Percentiles rank a stretch among this genome's conserved stretches.
Conservation (phyloP, 2,113 vertebrate species). For the Vicugna pacos region DNA sequence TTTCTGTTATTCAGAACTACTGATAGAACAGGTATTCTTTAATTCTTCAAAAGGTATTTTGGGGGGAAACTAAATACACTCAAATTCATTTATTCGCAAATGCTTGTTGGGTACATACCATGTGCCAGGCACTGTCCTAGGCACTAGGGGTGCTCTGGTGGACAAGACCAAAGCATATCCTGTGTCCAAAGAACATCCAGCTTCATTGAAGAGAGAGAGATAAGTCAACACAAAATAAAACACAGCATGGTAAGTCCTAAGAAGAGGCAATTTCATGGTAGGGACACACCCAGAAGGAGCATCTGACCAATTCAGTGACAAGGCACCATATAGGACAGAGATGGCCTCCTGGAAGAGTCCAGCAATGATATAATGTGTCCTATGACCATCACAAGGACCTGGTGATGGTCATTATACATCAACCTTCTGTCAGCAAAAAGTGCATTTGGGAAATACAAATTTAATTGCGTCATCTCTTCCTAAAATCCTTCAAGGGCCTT, state of each 20-base stretch:
- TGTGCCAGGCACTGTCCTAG: not conserved
- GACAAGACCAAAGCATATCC: not conserved
- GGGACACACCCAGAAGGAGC: not conserved
- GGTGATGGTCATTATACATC: not conserved
- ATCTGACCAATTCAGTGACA: not conserved
- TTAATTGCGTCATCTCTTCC: not conserved
- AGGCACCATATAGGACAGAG: not conserved
- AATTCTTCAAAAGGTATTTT: conserved; percentile 15
- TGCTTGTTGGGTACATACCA: not conserved
- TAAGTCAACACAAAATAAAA: conserved; percentile 24
- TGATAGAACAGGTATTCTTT: not conserved
- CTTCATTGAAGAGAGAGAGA: not conserved
- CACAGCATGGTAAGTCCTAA: not conserved
- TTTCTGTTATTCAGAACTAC: not conserved
- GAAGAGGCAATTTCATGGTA: not conserved
- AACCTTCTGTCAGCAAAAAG: not conserved
- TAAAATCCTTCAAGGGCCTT: not conserved
- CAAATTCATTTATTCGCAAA: not conserved
- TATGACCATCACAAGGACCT: not conserved
- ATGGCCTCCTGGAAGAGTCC: not conserved
- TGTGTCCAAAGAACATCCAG: not conserved
- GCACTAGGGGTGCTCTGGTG: not conserved
- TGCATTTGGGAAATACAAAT: not conserved
- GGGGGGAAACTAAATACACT: not conserved
- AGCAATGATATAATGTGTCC: not conserved